Percentiles rank a stretch among this genome's conserved stretches.
phyloP scores from a whole-genome alignment of 2,888 invertebrate genomes.

The Andrena bicolor region DNA sequence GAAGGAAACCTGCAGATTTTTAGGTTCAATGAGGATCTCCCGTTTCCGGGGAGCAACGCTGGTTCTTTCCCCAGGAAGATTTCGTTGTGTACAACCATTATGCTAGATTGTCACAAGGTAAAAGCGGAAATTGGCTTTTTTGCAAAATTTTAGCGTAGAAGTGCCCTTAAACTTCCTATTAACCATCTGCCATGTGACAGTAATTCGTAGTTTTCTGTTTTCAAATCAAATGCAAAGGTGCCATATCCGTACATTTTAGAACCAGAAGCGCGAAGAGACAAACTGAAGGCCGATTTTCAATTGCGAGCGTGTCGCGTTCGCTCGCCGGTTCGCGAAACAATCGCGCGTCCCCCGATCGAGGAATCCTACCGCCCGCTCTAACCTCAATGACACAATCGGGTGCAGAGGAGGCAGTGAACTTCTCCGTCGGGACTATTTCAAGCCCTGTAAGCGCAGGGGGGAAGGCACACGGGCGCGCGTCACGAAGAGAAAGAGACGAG shows the following conservation, averaged over 20 bases:
- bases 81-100: not conserved
- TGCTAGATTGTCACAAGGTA: not conserved
- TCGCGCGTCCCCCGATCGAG: slow-evolving; percentile 8
- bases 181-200: not conserved
- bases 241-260: no score
- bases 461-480: slow-evolving; percentile 15
- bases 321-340: not conserved
- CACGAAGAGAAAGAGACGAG: slow-evolving; percentile 14
- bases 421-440: slow-evolving; percentile 50
- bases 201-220: not conserved
- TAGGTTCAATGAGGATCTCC: slow-evolving; percentile 27
- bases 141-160: no score
- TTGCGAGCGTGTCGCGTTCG: no score
- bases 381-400: slow-evolving; percentile 48
- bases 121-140: no score
- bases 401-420: slow-evolving; percentile 42
- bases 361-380: slow-evolving; percentile 19
- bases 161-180: not conserved
- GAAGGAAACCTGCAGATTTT: slow-evolving; percentile 41
- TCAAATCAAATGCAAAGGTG: no score
- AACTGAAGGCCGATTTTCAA: not conserved
- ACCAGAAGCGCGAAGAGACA: no score
- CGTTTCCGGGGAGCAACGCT: slow-evolving; percentile 7
- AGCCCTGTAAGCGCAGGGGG: slow-evolving; percentile 31
- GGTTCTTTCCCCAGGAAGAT: slow-evolving; percentile 5